These are phyloP conservation scores for Taenaris catops DNA, from an alignment of 2,888 invertebrate species.

Conservation along the genomic window DNA sequence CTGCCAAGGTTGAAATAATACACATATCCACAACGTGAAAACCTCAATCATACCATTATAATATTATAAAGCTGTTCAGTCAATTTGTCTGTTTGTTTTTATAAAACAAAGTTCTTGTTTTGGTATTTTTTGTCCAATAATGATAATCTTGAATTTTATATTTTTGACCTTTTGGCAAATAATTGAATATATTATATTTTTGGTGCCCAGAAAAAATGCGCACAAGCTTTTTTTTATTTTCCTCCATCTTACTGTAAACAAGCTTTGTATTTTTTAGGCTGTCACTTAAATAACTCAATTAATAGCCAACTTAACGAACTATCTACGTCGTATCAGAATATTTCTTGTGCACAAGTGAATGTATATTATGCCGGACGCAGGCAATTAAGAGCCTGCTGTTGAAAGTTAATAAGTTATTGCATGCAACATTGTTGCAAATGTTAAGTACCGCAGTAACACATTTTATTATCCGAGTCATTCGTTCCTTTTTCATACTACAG, in stretches of 20 bases:
- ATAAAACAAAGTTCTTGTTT: too few relatives aligned
- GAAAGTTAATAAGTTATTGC: slow-evolving; percentile 20
- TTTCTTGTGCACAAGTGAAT: slow-evolving; percentile 3
- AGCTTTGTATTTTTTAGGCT: too few relatives aligned
- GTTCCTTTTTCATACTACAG: not conserved
- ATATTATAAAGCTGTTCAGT: slow-evolving; percentile 5
- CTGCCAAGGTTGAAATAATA: slow-evolving; percentile 16
- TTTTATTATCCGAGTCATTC: not conserved
- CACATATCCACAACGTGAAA: slow-evolving; percentile 2
- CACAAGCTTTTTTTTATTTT: too few relatives aligned
- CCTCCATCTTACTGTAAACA: too few relatives aligned
- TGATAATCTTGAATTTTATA: too few relatives aligned
- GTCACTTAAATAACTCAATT: too few relatives aligned
- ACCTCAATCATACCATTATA: slow-evolving; percentile 9
- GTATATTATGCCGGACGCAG: slow-evolving; percentile 17
- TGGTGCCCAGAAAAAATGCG: too few relatives aligned
- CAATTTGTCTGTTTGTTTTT: slow-evolving; percentile 6
- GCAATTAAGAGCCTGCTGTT: slow-evolving; percentile 16
- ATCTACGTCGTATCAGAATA: too few relatives aligned
- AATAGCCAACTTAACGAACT: too few relatives aligned
- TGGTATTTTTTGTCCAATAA: too few relatives aligned
- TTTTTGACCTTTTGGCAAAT: too few relatives aligned
- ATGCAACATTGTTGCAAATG: slow-evolving; percentile 16
- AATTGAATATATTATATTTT: too few relatives aligned
- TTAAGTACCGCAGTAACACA: slow-evolving; percentile 2